Conservation (phyloP, 2,113 vertebrate species). For the Grantiella picta region DNA sequence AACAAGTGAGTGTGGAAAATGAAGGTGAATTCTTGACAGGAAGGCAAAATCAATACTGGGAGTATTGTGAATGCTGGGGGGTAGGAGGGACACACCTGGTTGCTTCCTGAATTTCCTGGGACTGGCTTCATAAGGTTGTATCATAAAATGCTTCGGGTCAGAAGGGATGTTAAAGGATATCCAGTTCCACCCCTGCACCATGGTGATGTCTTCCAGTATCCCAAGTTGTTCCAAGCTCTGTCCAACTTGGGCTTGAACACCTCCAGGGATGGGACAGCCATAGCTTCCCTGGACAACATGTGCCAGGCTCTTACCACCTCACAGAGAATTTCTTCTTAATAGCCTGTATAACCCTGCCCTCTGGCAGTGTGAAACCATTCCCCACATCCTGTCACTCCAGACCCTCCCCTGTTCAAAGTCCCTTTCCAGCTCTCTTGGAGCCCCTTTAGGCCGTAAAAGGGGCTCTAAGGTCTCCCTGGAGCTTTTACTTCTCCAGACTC, state of each 20-base stretch:
- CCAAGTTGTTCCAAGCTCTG: neutral
- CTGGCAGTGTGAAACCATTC: neutral
- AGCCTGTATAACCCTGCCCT: neutral
- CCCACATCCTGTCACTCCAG: neutral
- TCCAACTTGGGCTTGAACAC: neutral
- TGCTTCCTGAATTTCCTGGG: neutral
- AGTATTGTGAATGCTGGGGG: accelerated
- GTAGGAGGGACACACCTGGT: neutral
- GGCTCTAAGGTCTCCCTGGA: neutral
- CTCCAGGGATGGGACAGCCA: neutral
- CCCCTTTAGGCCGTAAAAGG: neutral
- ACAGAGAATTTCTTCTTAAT: neutral
- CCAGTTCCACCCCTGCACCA: neutral
- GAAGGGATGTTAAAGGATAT: neutral
- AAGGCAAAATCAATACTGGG: no score
- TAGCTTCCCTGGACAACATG: neutral
- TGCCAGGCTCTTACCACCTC: neutral
- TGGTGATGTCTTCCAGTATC: neutral
- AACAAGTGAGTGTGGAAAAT: conserved; percentile 82
- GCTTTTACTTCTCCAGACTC: neutral
- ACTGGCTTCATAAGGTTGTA: neutral
- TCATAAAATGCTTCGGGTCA: neutral
- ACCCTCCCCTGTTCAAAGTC: neutral
- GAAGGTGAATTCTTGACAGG: neutral
- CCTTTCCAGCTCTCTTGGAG: neutral